Percentiles rank a stretch among this genome's conserved stretches.
phyloP scores from a whole-genome alignment of 2,113 vertebrate genomes.

The Tachuris rubrigastra region DNA sequence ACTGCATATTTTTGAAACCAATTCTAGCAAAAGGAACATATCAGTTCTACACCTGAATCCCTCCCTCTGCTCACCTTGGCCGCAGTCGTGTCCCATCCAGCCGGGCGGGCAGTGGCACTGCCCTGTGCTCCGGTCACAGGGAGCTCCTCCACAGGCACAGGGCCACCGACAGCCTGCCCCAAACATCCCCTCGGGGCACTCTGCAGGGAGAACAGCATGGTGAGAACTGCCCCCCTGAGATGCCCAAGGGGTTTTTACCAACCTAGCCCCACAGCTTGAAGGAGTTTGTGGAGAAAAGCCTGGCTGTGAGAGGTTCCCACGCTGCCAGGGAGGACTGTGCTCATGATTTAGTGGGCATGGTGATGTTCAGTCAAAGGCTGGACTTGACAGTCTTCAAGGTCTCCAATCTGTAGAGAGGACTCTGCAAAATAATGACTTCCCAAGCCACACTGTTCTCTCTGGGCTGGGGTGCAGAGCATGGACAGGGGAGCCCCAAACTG shows the following conservation, averaged over 20 bases:
- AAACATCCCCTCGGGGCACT: slow-evolving; percentile 80
- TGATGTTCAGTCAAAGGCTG: neutral
- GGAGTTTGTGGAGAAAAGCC: neutral
- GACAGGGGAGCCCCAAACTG: neutral
- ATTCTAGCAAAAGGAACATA: neutral
- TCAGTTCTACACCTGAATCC: rapidly evolving
- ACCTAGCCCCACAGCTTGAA: rapidly evolving
- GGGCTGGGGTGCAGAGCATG: neutral
- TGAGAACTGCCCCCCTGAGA: rapidly evolving
- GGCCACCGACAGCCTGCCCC: slow-evolving; percentile 77
- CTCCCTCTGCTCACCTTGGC: slow-evolving; percentile 78
- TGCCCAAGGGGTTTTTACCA: rapidly evolving
- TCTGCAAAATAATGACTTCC: neutral
- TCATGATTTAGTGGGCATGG: rapidly evolving
- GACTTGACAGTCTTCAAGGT: neutral
- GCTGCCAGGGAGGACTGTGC: neutral
- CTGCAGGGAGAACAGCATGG: slow-evolving; percentile 49
- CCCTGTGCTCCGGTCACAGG: slow-evolving; percentile 80
- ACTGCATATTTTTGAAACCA: neutral
- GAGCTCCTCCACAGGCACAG: slow-evolving; percentile 81
- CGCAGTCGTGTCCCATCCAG: slow-evolving; percentile 77
- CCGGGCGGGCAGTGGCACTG: slow-evolving; percentile 83
- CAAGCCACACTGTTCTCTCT: too few relatives aligned
- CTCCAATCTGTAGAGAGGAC: rapidly evolving
- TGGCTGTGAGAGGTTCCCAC: rapidly evolving